phyloP scores from a whole-genome alignment of 2,797 vertebrate genomes.

The Oophaga sylvatica region DNA sequence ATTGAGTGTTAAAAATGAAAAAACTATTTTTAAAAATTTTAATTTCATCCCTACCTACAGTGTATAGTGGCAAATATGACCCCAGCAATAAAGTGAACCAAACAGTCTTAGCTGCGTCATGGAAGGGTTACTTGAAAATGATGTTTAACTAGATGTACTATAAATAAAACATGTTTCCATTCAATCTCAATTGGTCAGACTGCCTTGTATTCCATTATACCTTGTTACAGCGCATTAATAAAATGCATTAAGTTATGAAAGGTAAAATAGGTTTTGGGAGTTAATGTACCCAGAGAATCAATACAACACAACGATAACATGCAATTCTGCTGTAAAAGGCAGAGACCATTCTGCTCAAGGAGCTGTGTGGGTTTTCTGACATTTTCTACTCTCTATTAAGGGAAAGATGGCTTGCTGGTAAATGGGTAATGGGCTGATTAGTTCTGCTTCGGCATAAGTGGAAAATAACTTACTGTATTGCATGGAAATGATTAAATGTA shows the following conservation, averaged over 20 bases:
- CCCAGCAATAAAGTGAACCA: background rate
- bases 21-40: too few relatives aligned
- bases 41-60: too few relatives aligned
- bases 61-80: too few relatives aligned
- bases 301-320: conserved; percentile 27
- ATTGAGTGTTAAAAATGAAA: too few relatives aligned
- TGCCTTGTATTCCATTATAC: conserved; percentile 45
- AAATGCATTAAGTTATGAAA: conserved; percentile 47
- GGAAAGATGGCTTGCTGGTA: conserved; percentile 22
- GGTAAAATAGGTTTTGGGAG: conserved; percentile 29
- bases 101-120: background rate
- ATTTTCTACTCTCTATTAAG: conserved; percentile 23
- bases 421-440: conserved; percentile 43
- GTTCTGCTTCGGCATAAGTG: conserved; percentile 13
- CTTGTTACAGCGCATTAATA: conserved; percentile 26
- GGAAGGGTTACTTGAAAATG: background rate
- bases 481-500: background rate
- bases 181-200: conserved; percentile 16
- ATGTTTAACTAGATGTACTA: conserved; percentile 1
- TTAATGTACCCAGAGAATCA: conserved; percentile 44
- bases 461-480: conserved; percentile 28
- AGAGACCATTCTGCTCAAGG: conserved; percentile 25
- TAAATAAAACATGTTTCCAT: conserved; percentile 17
- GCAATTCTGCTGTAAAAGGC: conserved; percentile 36
- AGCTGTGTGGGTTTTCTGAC: conserved; percentile 49